Base-by-base conservation (phyloP, 1,140 invertebrate genomes). In the Epicauta chinensis region DNA sequence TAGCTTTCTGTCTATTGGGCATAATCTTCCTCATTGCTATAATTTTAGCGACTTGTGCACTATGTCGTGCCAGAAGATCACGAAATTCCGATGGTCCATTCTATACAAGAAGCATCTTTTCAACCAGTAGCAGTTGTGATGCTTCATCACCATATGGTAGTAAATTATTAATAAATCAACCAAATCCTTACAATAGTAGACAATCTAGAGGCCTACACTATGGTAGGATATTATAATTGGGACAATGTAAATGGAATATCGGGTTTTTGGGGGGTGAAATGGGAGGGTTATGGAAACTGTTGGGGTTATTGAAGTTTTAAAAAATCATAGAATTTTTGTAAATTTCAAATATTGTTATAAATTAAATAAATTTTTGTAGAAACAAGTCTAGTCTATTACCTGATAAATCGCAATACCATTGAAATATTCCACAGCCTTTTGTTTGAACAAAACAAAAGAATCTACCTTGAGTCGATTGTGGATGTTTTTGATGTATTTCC, bases 1-100 rank as follows among this genome's bases (percentile, higher is more conserved):
- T 84, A 17, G 77, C 82, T 0, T 84, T 86, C 55, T 83, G 81
- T 52, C 66, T 84, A 0, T 66, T 86, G 52, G 81, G 83, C 7
- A 60, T 83, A 3, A 78, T 86, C 40, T 82, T 86, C 59, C 65
- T 86, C 2, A 72, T 78, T 29, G 83, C 82, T 1, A 75, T 84
- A 1, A 74, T 81, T 13, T 77, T 84, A 2, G 80, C 82, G 10
- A 77, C 83, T 45, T 77, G 77, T 14, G 82, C 81, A 1, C 67
- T 84, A 34, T 74, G 84, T 41, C 73, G 76, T 65, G 75, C 79
- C 5, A 75, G 80, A 60, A 65, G 68, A 45, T 55, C 56, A 3
- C 58, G 60, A 5, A 50, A 15, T 32, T 14, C 17, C 10, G 48
- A 39, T 6, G 39, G 58, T 23, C 60, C 65, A 7, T 65, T 60